A percentile compares a stretch with the other conserved stretches of the same genome.
These are phyloP conservation scores for Pterostichus madidus DNA, from an alignment of 2,888 invertebrate genomes.

Conservation along the genomic window DNA sequence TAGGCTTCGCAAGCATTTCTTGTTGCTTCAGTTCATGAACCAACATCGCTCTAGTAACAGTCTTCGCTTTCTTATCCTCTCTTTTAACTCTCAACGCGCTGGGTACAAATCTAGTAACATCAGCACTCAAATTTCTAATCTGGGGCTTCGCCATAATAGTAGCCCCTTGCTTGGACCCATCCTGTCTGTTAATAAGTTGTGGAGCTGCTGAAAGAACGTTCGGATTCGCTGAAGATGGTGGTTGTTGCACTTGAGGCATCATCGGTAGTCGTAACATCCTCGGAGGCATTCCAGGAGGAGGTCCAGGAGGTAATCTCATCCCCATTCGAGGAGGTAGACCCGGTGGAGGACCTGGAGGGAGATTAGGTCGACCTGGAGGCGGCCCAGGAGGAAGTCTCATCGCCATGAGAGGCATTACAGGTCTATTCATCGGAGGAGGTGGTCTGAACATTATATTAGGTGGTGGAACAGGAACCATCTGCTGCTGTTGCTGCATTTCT, in stretches of 20 bases:
- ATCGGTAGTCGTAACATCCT: constrained; percentile 68
- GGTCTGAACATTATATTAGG: constrained; percentile 69
- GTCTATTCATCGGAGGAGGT: constrained; percentile 78
- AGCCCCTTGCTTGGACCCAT: constrained; percentile 81
- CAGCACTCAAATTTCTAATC: constrained; percentile 94
- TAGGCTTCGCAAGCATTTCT: constrained; percentile 74
- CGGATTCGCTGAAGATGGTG: constrained; percentile 77
- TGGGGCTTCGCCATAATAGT: constrained; percentile 98
- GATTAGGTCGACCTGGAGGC: constrained; percentile 78
- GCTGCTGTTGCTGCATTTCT: constrained; percentile 66
- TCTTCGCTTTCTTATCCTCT: constrained; percentile 85
- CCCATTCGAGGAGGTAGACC: constrained; percentile 82
- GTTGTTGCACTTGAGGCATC: constrained; percentile 68
- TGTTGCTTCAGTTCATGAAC: constrained; percentile 79
- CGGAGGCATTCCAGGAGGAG: constrained; percentile 77
- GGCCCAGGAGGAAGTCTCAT: constrained; percentile 81
- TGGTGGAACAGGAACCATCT: constrained; percentile 75
- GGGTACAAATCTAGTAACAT: constrained; percentile 97
- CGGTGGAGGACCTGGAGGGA: constrained; percentile 82
- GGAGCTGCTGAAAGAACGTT: constrained; percentile 91
- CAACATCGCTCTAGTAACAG: constrained; percentile 78
- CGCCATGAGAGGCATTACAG: constrained; percentile 77
- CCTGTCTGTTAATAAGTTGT: constrained; percentile 87
- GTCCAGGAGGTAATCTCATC: constrained; percentile 79
- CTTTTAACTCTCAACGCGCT: constrained; percentile 95